Evolutionary conservation across 30 jellyfish, hydroid and myxozoan genomes (phyloP).

Genomic region (Cassiopea andromeda): DNA sequence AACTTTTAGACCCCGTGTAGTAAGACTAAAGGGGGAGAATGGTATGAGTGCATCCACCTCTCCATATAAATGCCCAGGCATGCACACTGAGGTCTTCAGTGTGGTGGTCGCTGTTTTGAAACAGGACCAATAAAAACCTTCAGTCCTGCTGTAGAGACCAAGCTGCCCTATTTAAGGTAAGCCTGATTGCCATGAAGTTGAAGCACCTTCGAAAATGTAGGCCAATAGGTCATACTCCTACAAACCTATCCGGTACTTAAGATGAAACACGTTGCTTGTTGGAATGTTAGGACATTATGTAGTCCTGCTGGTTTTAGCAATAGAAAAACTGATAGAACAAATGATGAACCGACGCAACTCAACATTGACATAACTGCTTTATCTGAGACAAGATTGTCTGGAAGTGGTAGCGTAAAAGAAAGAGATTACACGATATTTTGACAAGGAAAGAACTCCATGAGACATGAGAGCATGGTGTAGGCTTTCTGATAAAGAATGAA

Average conservation of each 20-base stretch:
- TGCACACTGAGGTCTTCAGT: not conserved
- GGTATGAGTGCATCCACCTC: slow-evolving; percentile 15
- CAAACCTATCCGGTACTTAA: not conserved
- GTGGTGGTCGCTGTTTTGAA: slow-evolving; percentile 29
- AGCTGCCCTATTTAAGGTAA: slow-evolving; percentile 23
- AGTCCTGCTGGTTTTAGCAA: not conserved
- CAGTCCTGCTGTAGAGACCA: slow-evolving; percentile 9
- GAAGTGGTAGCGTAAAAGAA: slow-evolving; percentile 1
- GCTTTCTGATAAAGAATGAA: slow-evolving; percentile 34
- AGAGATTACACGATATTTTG: slow-evolving; percentile 31
- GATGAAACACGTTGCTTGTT: slow-evolving; percentile 4
- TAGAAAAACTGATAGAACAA: slow-evolving; percentile 22
- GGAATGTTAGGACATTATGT: slow-evolving; percentile 21
- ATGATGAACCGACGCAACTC: slow-evolving; percentile 1
- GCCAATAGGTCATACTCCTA: slow-evolving; percentile 17
- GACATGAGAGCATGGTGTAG: slow-evolving; percentile 38
- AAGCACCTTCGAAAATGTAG: slow-evolving; percentile 22
- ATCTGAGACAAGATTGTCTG: slow-evolving; percentile 37
- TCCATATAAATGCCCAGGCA: slow-evolving; percentile 20
- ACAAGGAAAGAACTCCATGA: slow-evolving; percentile 30
- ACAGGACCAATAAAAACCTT: slow-evolving; percentile 1
- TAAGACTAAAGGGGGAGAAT: slow-evolving; percentile 10
- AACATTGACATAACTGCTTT: slow-evolving; percentile 32
- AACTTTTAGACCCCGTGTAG: not conserved
- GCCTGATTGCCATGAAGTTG: slow-evolving; percentile 12